Evolutionary conservation across 1,140 invertebrate genomes (phyloP).

Genomic region (Hirudo medicinalis): DNA sequence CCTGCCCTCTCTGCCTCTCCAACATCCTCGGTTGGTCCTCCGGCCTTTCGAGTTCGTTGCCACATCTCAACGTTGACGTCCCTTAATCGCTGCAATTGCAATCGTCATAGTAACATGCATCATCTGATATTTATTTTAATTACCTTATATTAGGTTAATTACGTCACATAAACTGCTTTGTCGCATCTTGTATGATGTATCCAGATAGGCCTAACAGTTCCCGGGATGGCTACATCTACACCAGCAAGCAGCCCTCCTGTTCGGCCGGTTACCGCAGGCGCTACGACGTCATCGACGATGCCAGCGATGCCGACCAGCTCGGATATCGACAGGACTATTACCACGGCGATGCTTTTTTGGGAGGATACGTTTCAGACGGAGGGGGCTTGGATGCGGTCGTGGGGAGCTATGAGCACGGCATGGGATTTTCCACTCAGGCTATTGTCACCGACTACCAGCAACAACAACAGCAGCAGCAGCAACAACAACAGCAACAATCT

Average conservation of each 20-base stretch:
- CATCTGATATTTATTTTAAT: too few relatives aligned
- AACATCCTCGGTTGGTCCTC: conserved; percentile 36
- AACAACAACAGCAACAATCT: conserved; percentile 6
- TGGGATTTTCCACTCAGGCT: conserved; percentile 4
- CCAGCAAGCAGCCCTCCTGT: conserved; percentile 5
- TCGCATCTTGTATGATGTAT: too few relatives aligned
- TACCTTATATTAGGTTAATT: too few relatives aligned
- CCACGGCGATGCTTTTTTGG: neutral
- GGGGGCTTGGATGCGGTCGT: neutral
- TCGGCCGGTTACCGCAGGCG: neutral
- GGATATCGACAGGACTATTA: neutral
- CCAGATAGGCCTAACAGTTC: neutral
- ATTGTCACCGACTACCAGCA: conserved; percentile 1
- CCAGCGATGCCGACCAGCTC: conserved; percentile 4
- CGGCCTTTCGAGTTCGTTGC: too few relatives aligned
- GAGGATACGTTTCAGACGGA: neutral
- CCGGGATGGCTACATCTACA: conserved; percentile 7
- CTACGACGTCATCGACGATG: conserved; percentile 8
- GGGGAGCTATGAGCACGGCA: neutral
- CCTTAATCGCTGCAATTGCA: too few relatives aligned
- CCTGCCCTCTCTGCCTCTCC: conserved; percentile 39
- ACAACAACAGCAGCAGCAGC: conserved; percentile 7
- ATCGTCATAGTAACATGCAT: too few relatives aligned
- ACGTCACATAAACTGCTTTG: too few relatives aligned
- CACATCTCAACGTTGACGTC: too few relatives aligned